Evolutionary conservation across 1,140 invertebrate species (phyloP).

Genomic region (Thaumatotibia leucotreta): DNA sequence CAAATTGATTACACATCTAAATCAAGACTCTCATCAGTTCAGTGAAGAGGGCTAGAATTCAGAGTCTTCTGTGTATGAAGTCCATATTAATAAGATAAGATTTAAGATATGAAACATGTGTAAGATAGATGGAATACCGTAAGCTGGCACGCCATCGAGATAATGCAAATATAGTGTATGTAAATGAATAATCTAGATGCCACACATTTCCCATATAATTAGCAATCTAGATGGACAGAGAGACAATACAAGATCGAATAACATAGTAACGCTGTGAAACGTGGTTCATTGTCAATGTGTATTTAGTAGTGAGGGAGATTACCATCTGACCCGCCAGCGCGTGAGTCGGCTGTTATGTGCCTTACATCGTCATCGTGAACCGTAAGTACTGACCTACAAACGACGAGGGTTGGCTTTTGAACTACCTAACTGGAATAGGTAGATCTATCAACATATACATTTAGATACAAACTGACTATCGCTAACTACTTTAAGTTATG

Average conservation of each 20-base stretch:
- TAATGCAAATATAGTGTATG: neutral
- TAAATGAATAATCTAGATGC: constrained; percentile 1
- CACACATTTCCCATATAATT: constrained; percentile 1
- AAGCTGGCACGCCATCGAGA: neutral
- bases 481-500: no score
- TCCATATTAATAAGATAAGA: neutral
- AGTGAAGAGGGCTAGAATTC: neutral
- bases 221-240: neutral
- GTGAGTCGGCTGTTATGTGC: neutral
- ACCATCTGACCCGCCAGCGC: neutral
- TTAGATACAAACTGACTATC: no score
- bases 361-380: neutral
- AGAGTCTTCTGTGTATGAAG: neutral
- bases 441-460: no score
- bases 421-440: no score
- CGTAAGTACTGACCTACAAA: neutral
- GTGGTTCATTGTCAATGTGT: neutral
- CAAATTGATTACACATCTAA: neutral
- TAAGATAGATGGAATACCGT: neutral
- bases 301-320: neutral
- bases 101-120: neutral
- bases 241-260: neutral
- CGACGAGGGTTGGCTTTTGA: neutral
- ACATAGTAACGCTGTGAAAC: neutral
- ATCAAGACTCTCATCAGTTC: neutral